Base-by-base conservation (phyloP, 2,797 vertebrate genomes). In the Rhyacichthys aspro region DNA sequence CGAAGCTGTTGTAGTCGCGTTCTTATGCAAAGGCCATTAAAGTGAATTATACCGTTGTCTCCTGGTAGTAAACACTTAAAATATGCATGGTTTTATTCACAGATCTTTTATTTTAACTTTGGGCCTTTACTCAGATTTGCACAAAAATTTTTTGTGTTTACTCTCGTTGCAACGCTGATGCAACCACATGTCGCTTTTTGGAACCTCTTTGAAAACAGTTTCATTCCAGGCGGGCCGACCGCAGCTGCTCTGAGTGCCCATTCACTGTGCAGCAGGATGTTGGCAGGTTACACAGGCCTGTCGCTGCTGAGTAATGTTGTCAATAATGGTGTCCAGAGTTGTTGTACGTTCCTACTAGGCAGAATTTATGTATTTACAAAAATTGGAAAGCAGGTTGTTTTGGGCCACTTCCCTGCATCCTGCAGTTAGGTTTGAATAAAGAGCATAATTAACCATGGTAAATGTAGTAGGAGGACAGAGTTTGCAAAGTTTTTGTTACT, bases 11-110 rank as follows among this genome's bases (percentile, higher is more conserved):
- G 41, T 43, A 18, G 11, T 37, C 11, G 44, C 57, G 17, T 58
- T 4, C 55, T 28, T 67, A 8, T 44, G 8, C 7, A 45, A 65
- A 44, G 15, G 8, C 76, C 63, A 69, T 68, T 57, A 59, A 43
- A 63, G 11, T 3, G 42, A 32, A 55, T 76, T 58, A 63, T 14
- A 33, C 23, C 60, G 36, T 42, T 15, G n/a, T 59, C 48, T 37
- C 8, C 17, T 38, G 5, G 23, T 14, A 12, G 45, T 33, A 43
- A 50, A 59, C 34, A 60, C 41, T 33, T 52, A 37, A 15, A 44
- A 9, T 55, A 11, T 11, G 33, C 12, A 7, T 17, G 19, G 9
- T 45, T 41, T 9, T 57, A 12, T 23, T 18, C 17, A 36, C 1
- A 44, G 17, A 1, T 7, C 39, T 57, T 9, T 39, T 18, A 10